phyloP scores from a whole-genome alignment of 2,113 vertebrate genomes.

The Plestiodon gilberti region DNA sequence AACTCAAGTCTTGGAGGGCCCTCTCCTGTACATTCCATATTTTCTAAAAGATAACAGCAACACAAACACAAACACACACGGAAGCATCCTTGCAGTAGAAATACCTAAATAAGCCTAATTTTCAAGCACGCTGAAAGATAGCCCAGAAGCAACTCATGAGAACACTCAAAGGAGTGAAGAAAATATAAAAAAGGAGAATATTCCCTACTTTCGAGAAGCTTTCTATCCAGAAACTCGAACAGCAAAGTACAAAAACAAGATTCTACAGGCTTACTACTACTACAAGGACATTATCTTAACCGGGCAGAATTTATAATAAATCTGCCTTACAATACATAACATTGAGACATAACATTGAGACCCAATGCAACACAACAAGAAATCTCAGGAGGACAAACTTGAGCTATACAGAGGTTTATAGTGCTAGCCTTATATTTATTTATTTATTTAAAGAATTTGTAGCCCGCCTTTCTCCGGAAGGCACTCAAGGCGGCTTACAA shows the following conservation, averaged over 20 bases:
- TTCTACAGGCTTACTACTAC: neutral
- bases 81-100: slow-evolving; percentile 33
- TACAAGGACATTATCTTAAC: neutral
- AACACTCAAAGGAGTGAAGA: neutral
- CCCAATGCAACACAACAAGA: neutral
- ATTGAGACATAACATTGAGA: too few relatives aligned
- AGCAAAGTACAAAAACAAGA: neutral
- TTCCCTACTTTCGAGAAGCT: neutral
- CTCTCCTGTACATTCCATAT: slow-evolving; percentile 70
- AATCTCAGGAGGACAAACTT: neutral
- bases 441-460: too few relatives aligned
- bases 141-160: neutral
- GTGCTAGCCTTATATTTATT: too few relatives aligned
- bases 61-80: neutral
- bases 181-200: neutral
- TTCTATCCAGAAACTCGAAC: neutral
- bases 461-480: too few relatives aligned
- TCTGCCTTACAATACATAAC: neutral
- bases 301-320: neutral
- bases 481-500: too few relatives aligned
- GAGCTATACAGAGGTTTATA: neutral
- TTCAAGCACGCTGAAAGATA: slow-evolving; percentile 20
- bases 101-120: neutral
- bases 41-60: slow-evolving; percentile 27
- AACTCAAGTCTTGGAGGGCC: slow-evolving; percentile 75